Evolutionary conservation across 2,113 vertebrate genomes (phyloP).

Genomic region (Oxyruncus cristatus): DNA sequence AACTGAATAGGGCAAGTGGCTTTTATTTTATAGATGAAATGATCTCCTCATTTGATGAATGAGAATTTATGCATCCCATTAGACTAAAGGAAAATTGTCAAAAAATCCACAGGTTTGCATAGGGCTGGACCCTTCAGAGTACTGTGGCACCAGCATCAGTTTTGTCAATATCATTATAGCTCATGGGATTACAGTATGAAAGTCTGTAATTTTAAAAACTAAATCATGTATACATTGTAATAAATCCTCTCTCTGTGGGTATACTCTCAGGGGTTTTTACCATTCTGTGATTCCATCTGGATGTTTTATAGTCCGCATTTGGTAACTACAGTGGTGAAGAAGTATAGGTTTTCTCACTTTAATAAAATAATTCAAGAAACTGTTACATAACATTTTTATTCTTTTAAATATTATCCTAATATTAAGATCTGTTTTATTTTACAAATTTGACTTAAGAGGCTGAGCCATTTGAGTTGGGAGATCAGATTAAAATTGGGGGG

Average conservation of each 20-base stretch:
- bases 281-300: neutral
- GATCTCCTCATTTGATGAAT: neutral
- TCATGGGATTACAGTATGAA: neutral
- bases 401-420: neutral
- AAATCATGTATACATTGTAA: neutral
- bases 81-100: neutral
- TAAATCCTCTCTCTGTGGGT: neutral
- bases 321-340: neutral
- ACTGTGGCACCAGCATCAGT: neutral
- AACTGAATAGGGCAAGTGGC: neutral
- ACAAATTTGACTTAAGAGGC: neutral
- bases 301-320: neutral
- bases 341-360: neutral
- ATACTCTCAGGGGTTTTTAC: neutral
- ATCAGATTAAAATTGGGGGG: neutral
- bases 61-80: neutral
- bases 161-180: neutral
- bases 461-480: fast-evolving
- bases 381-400: neutral
- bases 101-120: neutral
- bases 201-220: neutral
- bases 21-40: neutral
- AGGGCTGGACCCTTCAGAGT: neutral
- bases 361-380: neutral
- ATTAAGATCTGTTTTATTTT: neutral